A percentile compares a stretch with the other conserved stretches of the same genome.
Evolutionary conservation across 1,140 invertebrate genomes (phyloP).

Genomic region (Polyergus mexicanus): DNA sequence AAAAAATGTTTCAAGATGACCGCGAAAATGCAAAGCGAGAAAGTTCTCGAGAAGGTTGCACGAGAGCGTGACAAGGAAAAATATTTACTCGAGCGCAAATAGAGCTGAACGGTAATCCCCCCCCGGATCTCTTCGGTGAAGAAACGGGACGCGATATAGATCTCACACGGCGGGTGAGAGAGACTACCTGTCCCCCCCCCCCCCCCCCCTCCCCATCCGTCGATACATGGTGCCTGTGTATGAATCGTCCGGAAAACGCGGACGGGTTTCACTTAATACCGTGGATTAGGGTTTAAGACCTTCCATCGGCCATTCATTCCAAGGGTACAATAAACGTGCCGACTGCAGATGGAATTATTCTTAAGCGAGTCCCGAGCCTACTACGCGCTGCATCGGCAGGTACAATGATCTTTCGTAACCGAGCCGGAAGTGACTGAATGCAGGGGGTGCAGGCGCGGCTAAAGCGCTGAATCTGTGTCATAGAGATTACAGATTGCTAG

Average conservation of each 20-base stretch:
- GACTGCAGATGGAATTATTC: conserved; percentile 67
- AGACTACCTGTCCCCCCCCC: conserved; percentile 65
- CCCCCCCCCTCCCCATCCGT: conserved; percentile 4
- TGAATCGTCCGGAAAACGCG: conserved; percentile 76
- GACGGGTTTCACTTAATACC: conserved; percentile 83
- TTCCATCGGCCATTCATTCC: conserved; percentile 67
- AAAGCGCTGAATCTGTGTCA: conserved; percentile 48
- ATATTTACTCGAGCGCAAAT: conserved; percentile 75
- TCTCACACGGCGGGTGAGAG: conserved; percentile 71
- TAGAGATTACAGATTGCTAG: not conserved
- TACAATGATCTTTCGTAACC: conserved; percentile 74
- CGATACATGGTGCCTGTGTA: conserved; percentile 43
- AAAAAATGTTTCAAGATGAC: not conserved
- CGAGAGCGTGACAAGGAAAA: conserved; percentile 75
- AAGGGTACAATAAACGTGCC: conserved; percentile 71
- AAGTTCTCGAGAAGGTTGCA: not conserved
- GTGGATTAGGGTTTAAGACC: conserved; percentile 82
- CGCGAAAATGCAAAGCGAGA: not conserved
- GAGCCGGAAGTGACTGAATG: conserved; percentile 66
- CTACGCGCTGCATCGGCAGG: conserved; percentile 61
- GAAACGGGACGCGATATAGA: conserved; percentile 71
- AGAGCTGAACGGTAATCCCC: conserved; percentile 46
- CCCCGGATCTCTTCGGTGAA: conserved; percentile 52
- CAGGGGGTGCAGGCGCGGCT: conserved; percentile 59
- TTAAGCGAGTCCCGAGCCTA: conserved; percentile 23